Base-by-base conservation (phyloP, 1,140 invertebrate genomes). In the Pemphigus obesinymphae region DNA sequence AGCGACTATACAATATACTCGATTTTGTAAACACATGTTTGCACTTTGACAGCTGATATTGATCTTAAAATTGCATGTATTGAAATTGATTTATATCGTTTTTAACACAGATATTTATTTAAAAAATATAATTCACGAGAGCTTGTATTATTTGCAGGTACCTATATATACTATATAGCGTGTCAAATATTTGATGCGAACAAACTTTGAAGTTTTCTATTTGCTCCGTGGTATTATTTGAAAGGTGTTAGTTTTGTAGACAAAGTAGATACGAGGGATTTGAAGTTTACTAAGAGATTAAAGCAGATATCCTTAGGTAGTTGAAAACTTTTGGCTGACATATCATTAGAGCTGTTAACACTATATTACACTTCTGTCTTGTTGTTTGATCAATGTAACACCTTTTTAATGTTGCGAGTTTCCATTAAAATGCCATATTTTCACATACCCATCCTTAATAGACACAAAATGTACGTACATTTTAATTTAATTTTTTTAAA, bases 251-350 rank as follows among this genome's bases (percentile, higher is more conserved):
- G 20, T 75, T 50, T 34, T 53, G 4, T 31, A 75, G 48, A 50
- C 40, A 31, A 75, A 20, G 26, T 34, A 20, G 34, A 58, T 37
- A 37, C 34, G 1, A 26, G 6, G 48, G 45, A 76, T 76, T 53
- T 23, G 13, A 78, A 78, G 75, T 78, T 78, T 40, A 58, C 31
- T 26, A 15, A 55, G 20, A 23, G 31, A 78, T 78, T 40, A 78
- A 37, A 78, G 48, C n/a, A 61, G 40, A 78, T 76, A 37, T 58
- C 48, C 34, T 53, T 15, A 58, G 26, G n/a, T 58, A 58, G 10
- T 58, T 55, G 11, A n/a, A n/a, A 75, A 75, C 66, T 70, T 43
- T 70, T 43, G 15, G n/a, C 37, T 70, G n/a, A 13, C 6, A 43
- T 70, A 43, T 70, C 15, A 26, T 70, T 70, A 45, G 5, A 70